Evolutionary conservation across 2,113 vertebrate genomes (phyloP), one percentile per base, ranked within the genome.

Genomic region (Ammospiza nelsoni): DNA sequence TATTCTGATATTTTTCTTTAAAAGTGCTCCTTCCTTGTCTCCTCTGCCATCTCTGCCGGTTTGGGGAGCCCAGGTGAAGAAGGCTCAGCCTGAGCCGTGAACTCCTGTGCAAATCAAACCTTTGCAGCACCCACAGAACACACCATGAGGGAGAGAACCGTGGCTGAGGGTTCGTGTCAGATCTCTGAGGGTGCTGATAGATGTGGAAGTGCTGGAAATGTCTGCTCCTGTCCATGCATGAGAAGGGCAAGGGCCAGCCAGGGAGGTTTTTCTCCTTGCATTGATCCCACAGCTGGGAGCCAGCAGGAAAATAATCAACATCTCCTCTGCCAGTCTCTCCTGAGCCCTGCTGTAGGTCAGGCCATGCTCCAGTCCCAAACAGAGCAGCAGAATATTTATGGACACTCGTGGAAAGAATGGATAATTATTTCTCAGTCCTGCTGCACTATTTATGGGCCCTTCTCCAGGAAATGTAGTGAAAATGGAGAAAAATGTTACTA

Each of bases 151-250:
- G 41, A 33, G 29, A 27, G 20, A 90, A 31, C 1, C 3, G 1
- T 17, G 14, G 1, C 1, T 31, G 28, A 43, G 62, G 49, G 21
- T 5, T 48, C 1, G 4, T 31, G 19, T 29, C 52, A 80, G 67
- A n/a, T 28, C 37, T 49, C 44, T 24, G 37, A 75, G 62, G 55
- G 49, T 51, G 77, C 54, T 46, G 52, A 20, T 4, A 14, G 44
- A 52, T 5, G 5, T 23, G 43, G 51, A 80, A 81, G 48, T 18
- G 31, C 5, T 23, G 41, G 66, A 58, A 74, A 46, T 46, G 27
- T 11, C 23, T n/a, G 3, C 15, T 72, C 28, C 23, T 9, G 5
- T 9, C 35, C 2, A 0, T 7, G 12, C 17, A 3, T 2, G 48
- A 73, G 72, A 15, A 65, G 58, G 67, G 49, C 71, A 67, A 31